Percentiles rank a stretch among this genome's conserved stretches.
phyloP scores from a whole-genome alignment of 2,113 vertebrate species.

The Cranoglanis bouderius region DNA sequence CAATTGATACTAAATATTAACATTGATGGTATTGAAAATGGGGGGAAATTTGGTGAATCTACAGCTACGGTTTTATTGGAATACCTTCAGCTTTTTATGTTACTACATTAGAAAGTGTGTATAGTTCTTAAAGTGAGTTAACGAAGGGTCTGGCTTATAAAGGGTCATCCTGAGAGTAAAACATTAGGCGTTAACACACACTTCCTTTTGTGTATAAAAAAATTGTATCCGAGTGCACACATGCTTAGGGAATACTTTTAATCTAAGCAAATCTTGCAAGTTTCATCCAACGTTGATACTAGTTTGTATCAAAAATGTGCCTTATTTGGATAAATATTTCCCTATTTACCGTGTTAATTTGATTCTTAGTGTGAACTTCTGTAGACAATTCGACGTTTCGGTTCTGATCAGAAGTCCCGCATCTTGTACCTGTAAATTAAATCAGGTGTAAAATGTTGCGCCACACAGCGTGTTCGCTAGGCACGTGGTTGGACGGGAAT shows the following conservation, averaged over 20 bases:
- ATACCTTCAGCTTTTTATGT: background rate
- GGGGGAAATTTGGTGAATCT: background rate
- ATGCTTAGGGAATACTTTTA: background rate
- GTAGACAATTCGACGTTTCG: background rate
- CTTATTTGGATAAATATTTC: slow-evolving; percentile 2
- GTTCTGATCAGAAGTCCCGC: background rate
- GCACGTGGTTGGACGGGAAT: background rate
- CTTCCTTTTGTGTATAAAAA: background rate
- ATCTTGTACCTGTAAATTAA: background rate
- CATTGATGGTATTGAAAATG: background rate
- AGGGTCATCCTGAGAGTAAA: background rate
- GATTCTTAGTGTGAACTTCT: background rate
- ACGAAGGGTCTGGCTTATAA: background rate
- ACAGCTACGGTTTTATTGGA: background rate
- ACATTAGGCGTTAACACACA: background rate
- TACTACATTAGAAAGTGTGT: background rate
- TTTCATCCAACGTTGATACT: background rate
- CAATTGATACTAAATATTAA: background rate
- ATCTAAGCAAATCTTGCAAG: background rate
- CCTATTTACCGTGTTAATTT: background rate
- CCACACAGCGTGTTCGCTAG: background rate
- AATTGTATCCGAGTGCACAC: background rate
- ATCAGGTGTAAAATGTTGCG: background rate
- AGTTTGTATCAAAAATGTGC: background rate
- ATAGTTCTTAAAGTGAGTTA: background rate